Percentiles rank a stretch among this genome's conserved stretches.
Evolutionary conservation across 2,888 invertebrate species (phyloP).

Genomic region (Girardia tigrina): DNA sequence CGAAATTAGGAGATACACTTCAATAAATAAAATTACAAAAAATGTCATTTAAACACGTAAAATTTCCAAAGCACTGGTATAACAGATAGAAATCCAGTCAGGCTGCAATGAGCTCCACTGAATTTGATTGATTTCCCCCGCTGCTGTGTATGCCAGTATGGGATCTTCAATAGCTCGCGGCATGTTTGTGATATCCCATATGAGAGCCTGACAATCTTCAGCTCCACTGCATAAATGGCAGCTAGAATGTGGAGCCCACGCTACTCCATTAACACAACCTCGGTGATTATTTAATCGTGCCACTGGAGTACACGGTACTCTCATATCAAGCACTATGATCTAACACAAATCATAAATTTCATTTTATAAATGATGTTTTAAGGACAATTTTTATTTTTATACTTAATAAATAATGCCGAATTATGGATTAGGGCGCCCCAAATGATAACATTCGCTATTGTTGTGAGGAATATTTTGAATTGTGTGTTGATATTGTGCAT

Average conservation of each 20-base stretch:
- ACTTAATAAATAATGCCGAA: too few species aligned
- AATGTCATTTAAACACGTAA: constrained; percentile 59
- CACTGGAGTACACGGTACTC: constrained; percentile 93
- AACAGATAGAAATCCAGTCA: constrained; percentile 99
- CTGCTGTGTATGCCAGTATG: constrained; percentile 83
- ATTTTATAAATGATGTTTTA: too few species aligned
- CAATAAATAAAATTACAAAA: too few species aligned
- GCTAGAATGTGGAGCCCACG: constrained; percentile 98
- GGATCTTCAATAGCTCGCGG: constrained; percentile 97
- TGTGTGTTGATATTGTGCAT: too few species aligned
- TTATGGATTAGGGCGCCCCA: too few species aligned
- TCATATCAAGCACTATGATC: constrained; percentile 81
- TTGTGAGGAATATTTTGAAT: too few species aligned
- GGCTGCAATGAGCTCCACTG: constrained; percentile 99
- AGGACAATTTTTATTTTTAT: too few species aligned
- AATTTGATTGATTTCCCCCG: constrained; percentile 96
- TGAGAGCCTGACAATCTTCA: constrained; percentile 94
- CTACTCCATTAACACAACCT: constrained; percentile 95
- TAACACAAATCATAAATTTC: too few species aligned
- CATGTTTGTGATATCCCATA: constrained; percentile 99
- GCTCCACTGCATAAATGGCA: constrained; percentile 99
- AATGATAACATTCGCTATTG: too few species aligned
- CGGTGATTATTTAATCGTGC: constrained; percentile 91
- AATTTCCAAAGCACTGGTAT: constrained; percentile 90
- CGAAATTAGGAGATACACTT: too few species aligned